Base-by-base conservation (phyloP, 2,888 invertebrate genomes). In the Melanostoma mellinum region DNA sequence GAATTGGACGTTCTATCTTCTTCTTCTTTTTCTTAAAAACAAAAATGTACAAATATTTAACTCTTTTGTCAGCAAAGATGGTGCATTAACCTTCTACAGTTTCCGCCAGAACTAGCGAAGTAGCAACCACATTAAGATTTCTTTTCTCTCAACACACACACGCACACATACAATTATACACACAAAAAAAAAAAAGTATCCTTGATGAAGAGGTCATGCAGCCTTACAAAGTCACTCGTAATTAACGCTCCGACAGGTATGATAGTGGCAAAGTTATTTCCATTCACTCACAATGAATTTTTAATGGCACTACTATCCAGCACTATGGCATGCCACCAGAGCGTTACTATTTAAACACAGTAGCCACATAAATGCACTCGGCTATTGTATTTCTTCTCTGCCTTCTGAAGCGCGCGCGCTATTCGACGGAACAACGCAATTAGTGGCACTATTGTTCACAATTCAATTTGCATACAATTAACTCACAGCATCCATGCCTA, bases 401-500 rank as follows among this genome's bases (percentile, higher is more conserved):
- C 50, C 46, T 69, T 63, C 71, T 84, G 84, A 84, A 75, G 71
- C 73, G 74, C 68, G 71, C 69, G 63, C 74, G 71, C 50, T 63
- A 75, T 84, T 84, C 75, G 50, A 74, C 79, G 84, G 84, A 84
- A 84, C 84, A 84, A 84, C 84, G 84, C 84, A 84, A 84, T 84
- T 84, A 84, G 84, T 67, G 79, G 55, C 84, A 67, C 84, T 84
- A 84, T 84, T 84, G 79, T 84, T 84, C 84, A 69, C 84, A 84
- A 79, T 84, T 84, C 79, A 84, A 84, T 84, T 84, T 84, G 84
- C 84, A 84, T 84, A 71, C 84, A 79, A 84, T 84, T 79, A 84
- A 78, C 79, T 75, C 74, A 71, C 74, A 71, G 79, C 79, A 55
- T 71, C 75, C 71, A 65, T 53, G 77, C 72, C 81, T 82, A 77